These are phyloP conservation scores for Orthonevra nobilis DNA, from an alignment of 2,888 invertebrate genomes.

Conservation along the genomic window DNA sequence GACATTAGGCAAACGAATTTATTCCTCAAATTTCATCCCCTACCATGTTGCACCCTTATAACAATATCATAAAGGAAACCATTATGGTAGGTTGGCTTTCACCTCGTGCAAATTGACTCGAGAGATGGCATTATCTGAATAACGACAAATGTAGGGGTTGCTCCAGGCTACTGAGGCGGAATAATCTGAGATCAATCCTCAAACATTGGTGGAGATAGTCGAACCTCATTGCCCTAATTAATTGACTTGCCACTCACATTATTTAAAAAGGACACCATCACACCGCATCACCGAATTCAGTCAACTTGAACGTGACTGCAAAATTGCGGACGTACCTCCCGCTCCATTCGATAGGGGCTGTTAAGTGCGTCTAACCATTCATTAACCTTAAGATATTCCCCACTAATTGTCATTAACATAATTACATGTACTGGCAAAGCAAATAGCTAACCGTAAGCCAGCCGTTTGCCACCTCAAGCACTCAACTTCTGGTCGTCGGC, in stretches of 20 bases:
- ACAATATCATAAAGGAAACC: too few relatives aligned
- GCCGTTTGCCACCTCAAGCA: too few relatives aligned
- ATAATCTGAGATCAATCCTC: conserved; percentile 14
- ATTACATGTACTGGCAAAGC: conserved; percentile 10
- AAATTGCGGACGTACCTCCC: not conserved
- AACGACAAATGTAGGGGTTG: too few relatives aligned
- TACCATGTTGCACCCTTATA: too few relatives aligned
- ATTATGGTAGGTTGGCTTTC: not conserved
- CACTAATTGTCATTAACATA: conserved; percentile 46
- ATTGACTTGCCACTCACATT: conserved; percentile 18
- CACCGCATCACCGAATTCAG: not conserved
- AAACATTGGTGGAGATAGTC: not conserved
- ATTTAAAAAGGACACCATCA: conserved; percentile 6
- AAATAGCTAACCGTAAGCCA: too few relatives aligned
- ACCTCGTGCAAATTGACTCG: not conserved
- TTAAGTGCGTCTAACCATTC: conserved; percentile 25
- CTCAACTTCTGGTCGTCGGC: too few relatives aligned
- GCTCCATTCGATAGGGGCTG: not conserved
- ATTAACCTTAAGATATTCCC: conserved; percentile 35
- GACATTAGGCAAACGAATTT: too few relatives aligned
- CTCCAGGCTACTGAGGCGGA: not conserved
- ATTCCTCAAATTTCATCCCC: too few relatives aligned
- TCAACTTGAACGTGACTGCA: conserved; percentile 7
- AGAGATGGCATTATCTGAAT: not conserved
- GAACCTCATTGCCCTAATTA: conserved; percentile 27